Percentiles rank a stretch among this genome's conserved stretches.
Evolutionary conservation across 2,888 invertebrate species (phyloP).

Genomic region (Himalopsyche anomala): DNA sequence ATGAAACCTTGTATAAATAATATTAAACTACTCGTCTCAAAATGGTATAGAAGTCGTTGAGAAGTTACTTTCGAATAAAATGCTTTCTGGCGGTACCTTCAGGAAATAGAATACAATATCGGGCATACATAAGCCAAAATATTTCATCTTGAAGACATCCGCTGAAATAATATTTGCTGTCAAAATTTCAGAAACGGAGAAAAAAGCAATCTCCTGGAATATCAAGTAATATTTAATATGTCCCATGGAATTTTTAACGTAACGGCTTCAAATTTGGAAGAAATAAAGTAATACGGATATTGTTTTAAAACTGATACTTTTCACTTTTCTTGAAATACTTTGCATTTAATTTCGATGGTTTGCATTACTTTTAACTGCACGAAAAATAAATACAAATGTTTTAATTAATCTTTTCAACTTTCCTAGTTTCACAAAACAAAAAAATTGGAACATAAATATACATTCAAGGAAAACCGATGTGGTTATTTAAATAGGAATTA

Average conservation of each 20-base stretch:
- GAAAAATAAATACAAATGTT: too few species aligned
- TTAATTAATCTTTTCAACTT: too few species aligned
- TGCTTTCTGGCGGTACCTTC: background rate
- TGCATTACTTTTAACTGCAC: too few species aligned
- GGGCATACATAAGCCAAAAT: constrained; percentile 16
- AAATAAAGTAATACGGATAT: background rate
- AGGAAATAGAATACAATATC: constrained; percentile 26
- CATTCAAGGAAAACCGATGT: too few species aligned
- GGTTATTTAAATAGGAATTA: too few species aligned
- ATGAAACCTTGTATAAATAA: too few species aligned
- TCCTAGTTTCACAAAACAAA: too few species aligned
- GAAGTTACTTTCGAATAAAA: background rate
- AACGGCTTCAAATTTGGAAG: background rate
- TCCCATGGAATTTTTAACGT: background rate
- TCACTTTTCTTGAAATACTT: background rate
- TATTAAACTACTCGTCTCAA: too few species aligned
- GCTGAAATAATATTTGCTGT: constrained; percentile 16
- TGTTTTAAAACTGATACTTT: background rate
- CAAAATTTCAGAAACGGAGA: constrained; percentile 26
- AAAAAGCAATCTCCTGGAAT: constrained; percentile 26
- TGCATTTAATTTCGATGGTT: too few species aligned
- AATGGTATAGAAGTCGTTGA: too few species aligned
- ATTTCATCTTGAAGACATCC: constrained; percentile 26
- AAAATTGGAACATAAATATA: too few species aligned
- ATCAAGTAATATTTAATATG: constrained; percentile 25